Evolutionary conservation across 2,888 invertebrate genomes (phyloP), one percentile per base, ranked within the genome.

Genomic region (Pycnomerus fuliginosus): DNA sequence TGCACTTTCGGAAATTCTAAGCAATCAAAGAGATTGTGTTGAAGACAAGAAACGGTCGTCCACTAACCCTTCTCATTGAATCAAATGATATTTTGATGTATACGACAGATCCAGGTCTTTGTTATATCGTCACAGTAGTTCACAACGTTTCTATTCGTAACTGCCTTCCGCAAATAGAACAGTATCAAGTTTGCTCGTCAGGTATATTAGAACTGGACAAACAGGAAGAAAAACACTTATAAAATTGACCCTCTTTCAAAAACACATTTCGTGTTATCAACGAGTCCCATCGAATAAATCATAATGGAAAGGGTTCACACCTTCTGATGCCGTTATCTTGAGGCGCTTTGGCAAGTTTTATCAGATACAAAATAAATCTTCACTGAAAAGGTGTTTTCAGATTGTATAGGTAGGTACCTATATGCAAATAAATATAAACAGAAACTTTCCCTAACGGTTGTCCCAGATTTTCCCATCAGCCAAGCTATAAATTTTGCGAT

Each of bases 291-390:
- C 46, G 25, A 12, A 29, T 16, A 11, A 29, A 30, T 14, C 27
- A 41, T 27, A 35, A 46, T 32, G 23, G 40, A 36, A 41, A 37
- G 46, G 46, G 46, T 46, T 46, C 46, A 46, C 46, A 46, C 46
- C 46, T 46, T 36, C 44, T 17, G 38, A 50, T 48, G 23, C 38
- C 36, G 30, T 39, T 48, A 40, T 31, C 25, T 37, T 44, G 50
- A 45, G 23, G 30, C 35, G 23, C 15, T 34, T 34, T 17, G 25
- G 17, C 25, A 7, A 17, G 3, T 22, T 16, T 42, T 50, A 50
- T 50, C 50, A 42, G 50, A 50, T 47, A 30, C 4, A 15, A 23
- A 28, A 50, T 50, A 47, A 50, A 46, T 50, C 44, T 30, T 32
- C 10, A 24, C 25, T 16, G n/a, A n/a, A 20, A 20, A 20, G 20